Evolutionary conservation across 2,797 vertebrate species (phyloP), one percentile per base, ranked within the genome.

Genomic region (Sitta carolinensis): DNA sequence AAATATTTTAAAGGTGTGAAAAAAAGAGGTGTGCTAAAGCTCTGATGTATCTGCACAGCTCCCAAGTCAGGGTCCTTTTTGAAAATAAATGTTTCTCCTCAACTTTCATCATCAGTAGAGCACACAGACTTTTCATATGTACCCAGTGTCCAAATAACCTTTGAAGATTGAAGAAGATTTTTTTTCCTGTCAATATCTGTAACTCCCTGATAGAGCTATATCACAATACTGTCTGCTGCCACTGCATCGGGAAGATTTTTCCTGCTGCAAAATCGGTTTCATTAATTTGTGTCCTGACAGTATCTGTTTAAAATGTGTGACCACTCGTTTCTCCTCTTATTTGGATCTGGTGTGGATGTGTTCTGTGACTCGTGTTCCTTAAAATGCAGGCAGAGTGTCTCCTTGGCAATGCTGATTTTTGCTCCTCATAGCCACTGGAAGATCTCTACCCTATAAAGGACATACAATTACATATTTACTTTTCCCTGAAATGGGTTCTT

Each of bases 1-100:
- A 84, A 84, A 84, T 38, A 62, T 69, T 93, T 63, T 62, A 76
- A 79, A 81, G 45, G 9, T 85, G 15, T 59, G 52, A 23, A 77
- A 76, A 81, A 91, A 80, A 10, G 10, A 38, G 32, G 4, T 15
- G 4, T 68, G 19, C 69, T 89, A 67, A 87, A 84, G 83, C 19
- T 64, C 27, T 85, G 52, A 19, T 83, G 7, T 51, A 47, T 36
- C 40, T 88, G 34, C n/a, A 22, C 36, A 84, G 32, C 17, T 83
- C 66, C 47, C 34, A 54, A 25, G n/a, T 45, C 47, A 58, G 47
- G 51, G n/a, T 77, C 55, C 54, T 91, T 78, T 77, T 64, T 78
- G 62, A 55, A 83, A 77, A 68, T 1, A 80, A 63, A 68, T 54
- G 18, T 68, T 89, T 80, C 43, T 70, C 42, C 32, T 77, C 85